These are phyloP conservation scores for Sebastes wilsoni DNA, from an alignment of 2,797 vertebrate species.

Conservation along the genomic window DNA sequence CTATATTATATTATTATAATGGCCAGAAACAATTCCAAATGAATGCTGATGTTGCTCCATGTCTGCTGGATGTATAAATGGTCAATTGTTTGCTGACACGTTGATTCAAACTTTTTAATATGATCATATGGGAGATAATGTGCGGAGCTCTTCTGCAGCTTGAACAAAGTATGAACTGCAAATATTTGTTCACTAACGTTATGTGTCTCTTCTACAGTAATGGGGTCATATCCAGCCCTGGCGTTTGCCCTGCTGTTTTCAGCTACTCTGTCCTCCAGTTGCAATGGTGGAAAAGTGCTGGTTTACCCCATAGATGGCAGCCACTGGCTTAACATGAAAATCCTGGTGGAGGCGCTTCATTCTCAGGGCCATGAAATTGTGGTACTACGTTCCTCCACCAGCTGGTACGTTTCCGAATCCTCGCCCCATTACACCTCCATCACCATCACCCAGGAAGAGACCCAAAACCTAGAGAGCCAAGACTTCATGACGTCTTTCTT, in stretches of 20 bases:
- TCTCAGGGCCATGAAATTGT: slow-evolving; percentile 67
- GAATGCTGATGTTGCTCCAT: background rate
- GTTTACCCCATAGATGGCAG: slow-evolving; percentile 72
- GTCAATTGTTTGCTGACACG: background rate
- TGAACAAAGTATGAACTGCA: background rate
- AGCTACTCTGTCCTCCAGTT: slow-evolving; percentile 10
- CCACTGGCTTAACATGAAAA: slow-evolving; percentile 75
- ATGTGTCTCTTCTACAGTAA: slow-evolving; percentile 40
- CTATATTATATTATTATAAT: background rate
- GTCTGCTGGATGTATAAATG: background rate
- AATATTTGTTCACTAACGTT: background rate
- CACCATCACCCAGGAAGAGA: slow-evolving; percentile 44
- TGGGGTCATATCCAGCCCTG: slow-evolving; percentile 37
- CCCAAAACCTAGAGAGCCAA: slow-evolving; percentile 54
- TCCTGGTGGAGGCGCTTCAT: slow-evolving; percentile 61
- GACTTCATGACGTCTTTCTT: slow-evolving; percentile 46
- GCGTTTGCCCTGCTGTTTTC: slow-evolving; percentile 34
- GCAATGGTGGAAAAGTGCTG: slow-evolving; percentile 58
- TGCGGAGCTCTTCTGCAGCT: background rate
- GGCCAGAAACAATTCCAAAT: background rate
- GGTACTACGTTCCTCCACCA: slow-evolving; percentile 61
- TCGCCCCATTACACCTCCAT: slow-evolving; percentile 64
- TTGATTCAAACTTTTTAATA: background rate
- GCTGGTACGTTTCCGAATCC: slow-evolving; percentile 64
- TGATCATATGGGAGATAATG: background rate